Percentiles rank a stretch among this genome's conserved stretches.
These are phyloP conservation scores for Spisula solida DNA, from an alignment of 2,888 invertebrate species.

Conservation along the genomic window DNA sequence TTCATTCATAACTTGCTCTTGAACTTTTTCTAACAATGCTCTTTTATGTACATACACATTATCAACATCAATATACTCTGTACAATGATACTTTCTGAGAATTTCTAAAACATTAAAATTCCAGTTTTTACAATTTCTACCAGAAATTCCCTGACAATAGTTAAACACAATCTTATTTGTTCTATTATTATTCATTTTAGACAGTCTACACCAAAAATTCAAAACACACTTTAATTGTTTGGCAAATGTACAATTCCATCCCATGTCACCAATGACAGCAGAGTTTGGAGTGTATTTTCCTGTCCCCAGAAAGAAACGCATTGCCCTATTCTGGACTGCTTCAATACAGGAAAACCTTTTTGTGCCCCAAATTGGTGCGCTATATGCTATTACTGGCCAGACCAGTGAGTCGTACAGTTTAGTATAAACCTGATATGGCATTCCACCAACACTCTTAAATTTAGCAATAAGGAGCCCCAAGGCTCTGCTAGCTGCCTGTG, in stretches of 20 bases:
- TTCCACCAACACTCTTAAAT: slow-evolving; percentile 7
- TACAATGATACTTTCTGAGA: not conserved
- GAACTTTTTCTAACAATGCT: not conserved
- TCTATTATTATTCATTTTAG: not conserved
- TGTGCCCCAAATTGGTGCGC: not conserved
- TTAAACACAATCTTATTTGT: slow-evolving; percentile 25
- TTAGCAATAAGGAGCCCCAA: slow-evolving; percentile 19
- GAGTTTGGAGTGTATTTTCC: not conserved
- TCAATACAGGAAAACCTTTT: not conserved
- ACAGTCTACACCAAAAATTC: not conserved
- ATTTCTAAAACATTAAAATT: slow-evolving; percentile 7
- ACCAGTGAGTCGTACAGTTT: not conserved
- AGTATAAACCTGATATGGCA: slow-evolving; percentile 14
- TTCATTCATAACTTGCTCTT: slow-evolving; percentile 13
- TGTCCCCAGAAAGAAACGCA: not conserved
- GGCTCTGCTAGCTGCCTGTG: slow-evolving; percentile 26
- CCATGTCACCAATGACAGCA: not conserved
- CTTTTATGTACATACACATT: slow-evolving; percentile 2
- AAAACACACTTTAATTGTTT: slow-evolving; percentile 16
- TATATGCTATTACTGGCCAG: not conserved
- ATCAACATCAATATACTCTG: not conserved
- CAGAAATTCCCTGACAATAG: slow-evolving; percentile 4
- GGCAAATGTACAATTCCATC: not conserved
- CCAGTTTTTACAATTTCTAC: slow-evolving; percentile 10
- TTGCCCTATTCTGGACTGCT: not conserved